Percentiles rank a stretch among this genome's conserved stretches.
Conservation (phyloP, 2,113 vertebrate genomes). For the Orycteropus afer region DNA sequence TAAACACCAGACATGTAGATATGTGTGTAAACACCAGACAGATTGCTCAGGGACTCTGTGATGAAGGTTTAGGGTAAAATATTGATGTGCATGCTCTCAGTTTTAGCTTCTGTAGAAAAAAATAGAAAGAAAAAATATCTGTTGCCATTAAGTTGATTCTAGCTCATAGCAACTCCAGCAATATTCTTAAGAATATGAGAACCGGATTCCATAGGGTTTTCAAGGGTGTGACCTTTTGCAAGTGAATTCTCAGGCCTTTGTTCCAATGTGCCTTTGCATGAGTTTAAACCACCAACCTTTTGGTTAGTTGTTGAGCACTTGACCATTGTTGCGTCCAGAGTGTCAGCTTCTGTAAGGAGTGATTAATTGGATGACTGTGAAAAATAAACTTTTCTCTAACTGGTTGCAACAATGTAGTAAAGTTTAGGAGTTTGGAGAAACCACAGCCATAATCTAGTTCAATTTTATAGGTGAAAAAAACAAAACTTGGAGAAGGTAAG, state of each 20-base stretch:
- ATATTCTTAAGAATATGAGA: no score
- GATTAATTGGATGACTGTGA: background rate
- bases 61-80: constrained; percentile 1
- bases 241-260: background rate
- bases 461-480: constrained; percentile 13
- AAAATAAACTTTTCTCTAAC: constrained; percentile 35
- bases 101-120: background rate
- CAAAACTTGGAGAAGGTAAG: background rate
- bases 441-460: background rate
- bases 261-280: background rate
- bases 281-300: background rate
- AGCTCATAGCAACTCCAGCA: no score
- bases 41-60: background rate
- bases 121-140: background rate
- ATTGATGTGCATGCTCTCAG: background rate
- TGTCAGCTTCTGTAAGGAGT: background rate
- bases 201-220: background rate
- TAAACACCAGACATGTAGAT: background rate
- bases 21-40: background rate
- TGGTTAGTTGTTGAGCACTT: background rate
- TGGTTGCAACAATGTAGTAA: background rate
- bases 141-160: no score
- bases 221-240: background rate
- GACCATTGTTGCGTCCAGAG: background rate
- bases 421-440: background rate